Conservation (phyloP, 2,888 invertebrate genomes). For the Phasia obesa region DNA sequence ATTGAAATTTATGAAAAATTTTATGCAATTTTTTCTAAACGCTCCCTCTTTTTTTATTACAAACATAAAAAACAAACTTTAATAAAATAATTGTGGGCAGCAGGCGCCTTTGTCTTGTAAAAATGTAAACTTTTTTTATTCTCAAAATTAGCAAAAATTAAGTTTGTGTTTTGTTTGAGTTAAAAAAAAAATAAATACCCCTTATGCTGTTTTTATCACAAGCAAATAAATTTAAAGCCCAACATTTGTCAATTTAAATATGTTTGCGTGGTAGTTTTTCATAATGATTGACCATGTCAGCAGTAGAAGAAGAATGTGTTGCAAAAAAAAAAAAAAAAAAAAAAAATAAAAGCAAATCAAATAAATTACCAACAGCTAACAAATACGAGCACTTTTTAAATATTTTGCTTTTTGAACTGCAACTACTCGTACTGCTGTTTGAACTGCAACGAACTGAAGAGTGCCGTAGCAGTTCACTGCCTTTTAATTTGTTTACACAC, state of each 20-base stretch:
- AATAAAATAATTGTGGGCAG: constrained; percentile 46
- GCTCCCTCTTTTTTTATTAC: constrained; percentile 31
- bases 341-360: background rate
- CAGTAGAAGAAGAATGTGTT: background rate
- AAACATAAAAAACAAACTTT: constrained; percentile 16
- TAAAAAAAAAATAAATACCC: background rate
- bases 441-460: background rate
- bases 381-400: constrained; percentile 2
- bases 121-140: constrained; percentile 36
- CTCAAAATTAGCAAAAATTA: constrained; percentile 32
- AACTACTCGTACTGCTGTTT: background rate
- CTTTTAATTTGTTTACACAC: constrained; percentile 67
- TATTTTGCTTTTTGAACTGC: constrained; percentile 10
- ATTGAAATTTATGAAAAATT: constrained; percentile 55
- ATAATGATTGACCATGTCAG: constrained; percentile 63
- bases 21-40: constrained; percentile 19
- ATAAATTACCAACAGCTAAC: constrained; percentile 9
- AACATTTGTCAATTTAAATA: constrained; percentile 63
- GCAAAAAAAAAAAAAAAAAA: constrained; percentile 18
- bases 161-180: background rate
- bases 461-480: constrained; percentile 65
- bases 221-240: constrained; percentile 1
- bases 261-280: constrained; percentile 58
- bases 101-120: constrained; percentile 57
- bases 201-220: no score